Conservation (phyloP, 2,113 vertebrate species). For the Lasiurus cinereus region DNA sequence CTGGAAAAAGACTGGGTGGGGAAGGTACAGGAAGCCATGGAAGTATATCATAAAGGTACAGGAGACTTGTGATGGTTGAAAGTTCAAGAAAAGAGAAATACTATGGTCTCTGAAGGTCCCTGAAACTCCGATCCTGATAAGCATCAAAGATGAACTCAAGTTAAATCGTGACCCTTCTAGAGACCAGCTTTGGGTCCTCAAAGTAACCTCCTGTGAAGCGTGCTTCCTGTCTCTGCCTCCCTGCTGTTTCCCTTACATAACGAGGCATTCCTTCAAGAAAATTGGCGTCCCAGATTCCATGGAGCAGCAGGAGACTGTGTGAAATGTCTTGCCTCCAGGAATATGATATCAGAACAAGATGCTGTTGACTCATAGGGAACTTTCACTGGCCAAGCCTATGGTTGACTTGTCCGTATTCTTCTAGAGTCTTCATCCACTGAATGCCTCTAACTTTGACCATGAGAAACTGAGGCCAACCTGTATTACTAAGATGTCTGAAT, state of each 20-base stretch:
- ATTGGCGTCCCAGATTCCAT: neutral
- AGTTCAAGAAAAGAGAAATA: conserved; percentile 23
- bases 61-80: neutral
- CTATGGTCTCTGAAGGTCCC: neutral
- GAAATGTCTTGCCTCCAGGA: conserved; percentile 65
- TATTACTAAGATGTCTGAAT: neutral
- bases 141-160: neutral
- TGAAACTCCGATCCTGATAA: neutral
- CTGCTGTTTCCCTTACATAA: conserved; percentile 60
- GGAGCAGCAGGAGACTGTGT: conserved; percentile 66
- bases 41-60: neutral
- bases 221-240: conserved; percentile 57
- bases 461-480: neutral
- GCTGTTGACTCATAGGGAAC: neutral
- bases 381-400: neutral
- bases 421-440: neutral
- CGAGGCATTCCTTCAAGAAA: rapidly evolving
- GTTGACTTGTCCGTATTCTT: neutral
- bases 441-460: neutral
- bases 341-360: neutral
- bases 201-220: neutral
- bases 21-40: neutral
- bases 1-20: neutral
- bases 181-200: conserved; percentile 50
- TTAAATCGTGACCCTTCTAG: conserved; percentile 9